Conservation (phyloP, 35 echinoderm and acorn worm genomes). For the Acanthaster planci region DNA sequence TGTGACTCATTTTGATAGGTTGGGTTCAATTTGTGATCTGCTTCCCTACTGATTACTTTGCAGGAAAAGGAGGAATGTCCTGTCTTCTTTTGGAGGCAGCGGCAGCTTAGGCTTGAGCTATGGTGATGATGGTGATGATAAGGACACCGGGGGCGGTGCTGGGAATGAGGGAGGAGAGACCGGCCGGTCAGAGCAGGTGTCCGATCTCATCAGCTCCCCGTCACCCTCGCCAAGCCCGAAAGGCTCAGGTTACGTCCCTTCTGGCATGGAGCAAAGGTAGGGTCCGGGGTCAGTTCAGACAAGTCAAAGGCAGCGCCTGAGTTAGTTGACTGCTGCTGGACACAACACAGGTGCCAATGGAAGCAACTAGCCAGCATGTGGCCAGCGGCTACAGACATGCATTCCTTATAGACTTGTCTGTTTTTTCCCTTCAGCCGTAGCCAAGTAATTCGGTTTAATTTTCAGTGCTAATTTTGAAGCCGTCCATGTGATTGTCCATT, state of each 20-base stretch:
- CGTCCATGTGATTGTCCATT: too few species aligned
- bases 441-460: too few species aligned
- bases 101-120: constrained; percentile 36
- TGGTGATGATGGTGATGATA: constrained; percentile 42
- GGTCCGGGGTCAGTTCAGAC: neutral
- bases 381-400: too few species aligned
- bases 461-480: too few species aligned
- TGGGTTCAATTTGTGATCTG: neutral
- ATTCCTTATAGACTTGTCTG: too few species aligned
- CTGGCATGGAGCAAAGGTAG: constrained; percentile 88
- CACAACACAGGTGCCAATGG: too few species aligned
- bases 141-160: constrained; percentile 28
- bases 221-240: constrained; percentile 62
- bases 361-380: too few species aligned
- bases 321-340: too few species aligned
- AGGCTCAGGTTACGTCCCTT: constrained; percentile 76
- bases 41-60: neutral
- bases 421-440: too few species aligned
- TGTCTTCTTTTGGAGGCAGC: constrained; percentile 68
- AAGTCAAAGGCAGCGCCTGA: neutral
- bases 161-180: constrained; percentile 7
- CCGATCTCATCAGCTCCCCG: constrained; percentile 71
- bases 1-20: too few species aligned
- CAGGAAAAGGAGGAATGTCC: constrained; percentile 68
- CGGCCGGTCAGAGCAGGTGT: constrained; percentile 42